Conservation (phyloP, 2,113 vertebrate species). For the Hippoglossus stenolepis region DNA sequence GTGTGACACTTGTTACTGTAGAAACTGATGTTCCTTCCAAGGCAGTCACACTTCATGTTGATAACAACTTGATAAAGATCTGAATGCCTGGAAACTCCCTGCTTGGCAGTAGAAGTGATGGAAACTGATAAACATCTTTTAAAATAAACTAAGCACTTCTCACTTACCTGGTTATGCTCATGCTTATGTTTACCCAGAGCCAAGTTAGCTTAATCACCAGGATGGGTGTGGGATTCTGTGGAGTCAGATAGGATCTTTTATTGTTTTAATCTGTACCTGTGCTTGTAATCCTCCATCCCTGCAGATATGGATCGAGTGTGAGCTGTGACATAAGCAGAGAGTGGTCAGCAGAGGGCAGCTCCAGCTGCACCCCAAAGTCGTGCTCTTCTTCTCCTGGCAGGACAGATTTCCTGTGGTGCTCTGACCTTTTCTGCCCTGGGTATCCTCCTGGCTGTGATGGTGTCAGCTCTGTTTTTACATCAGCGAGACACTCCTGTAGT, state of each 20-base stretch:
- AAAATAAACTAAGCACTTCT: too few species aligned
- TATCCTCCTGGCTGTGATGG: conserved; percentile 78
- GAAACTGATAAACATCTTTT: too few species aligned
- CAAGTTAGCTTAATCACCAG: background rate
- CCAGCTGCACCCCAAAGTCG: conserved; percentile 77
- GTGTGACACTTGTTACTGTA: too few species aligned
- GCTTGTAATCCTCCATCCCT: conserved; percentile 20
- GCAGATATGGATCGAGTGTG: conserved; percentile 89
- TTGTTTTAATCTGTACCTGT: background rate
- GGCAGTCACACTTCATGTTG: too few species aligned
- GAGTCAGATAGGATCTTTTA: background rate
- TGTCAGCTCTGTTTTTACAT: conserved; percentile 86
- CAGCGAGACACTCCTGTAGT: conserved; percentile 86
- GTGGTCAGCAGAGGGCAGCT: conserved; percentile 86
- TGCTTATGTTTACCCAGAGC: too few species aligned
- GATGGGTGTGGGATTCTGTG: background rate
- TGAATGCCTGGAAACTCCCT: background rate
- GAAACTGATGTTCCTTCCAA: too few species aligned
- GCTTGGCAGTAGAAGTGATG: too few species aligned
- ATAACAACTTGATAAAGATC: background rate
- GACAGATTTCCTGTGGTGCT: conserved; percentile 87
- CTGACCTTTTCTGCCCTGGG: conserved; percentile 82
- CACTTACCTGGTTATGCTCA: too few species aligned
- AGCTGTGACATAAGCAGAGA: conserved; percentile 82
- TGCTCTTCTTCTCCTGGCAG: conserved; percentile 85